Conservation (phyloP, 2,797 vertebrate genomes). For the Amphiprion clarkii region DNA sequence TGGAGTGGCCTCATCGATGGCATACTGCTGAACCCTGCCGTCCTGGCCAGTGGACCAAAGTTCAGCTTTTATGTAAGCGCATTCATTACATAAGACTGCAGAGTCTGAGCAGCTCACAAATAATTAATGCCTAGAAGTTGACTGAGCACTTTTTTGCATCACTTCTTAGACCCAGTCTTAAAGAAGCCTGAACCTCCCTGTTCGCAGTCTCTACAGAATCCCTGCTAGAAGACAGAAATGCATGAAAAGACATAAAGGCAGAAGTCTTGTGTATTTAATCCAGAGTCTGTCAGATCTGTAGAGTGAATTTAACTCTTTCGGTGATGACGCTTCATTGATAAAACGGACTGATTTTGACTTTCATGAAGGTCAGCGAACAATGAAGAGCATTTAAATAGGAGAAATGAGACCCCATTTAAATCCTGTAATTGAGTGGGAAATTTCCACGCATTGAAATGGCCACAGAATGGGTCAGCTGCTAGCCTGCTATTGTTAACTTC, state of each 20-base stretch:
- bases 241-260: conserved; percentile 3
- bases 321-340: not conserved
- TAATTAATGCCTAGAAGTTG: conserved; percentile 85
- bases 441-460: not conserved
- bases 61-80: conserved; percentile 88
- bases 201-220: conserved; percentile 30
- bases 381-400: not conserved
- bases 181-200: conserved; percentile 41
- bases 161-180: conserved; percentile 60
- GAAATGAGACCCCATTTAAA: not conserved
- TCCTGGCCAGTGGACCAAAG: conserved; percentile 85
- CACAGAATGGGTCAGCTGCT: not conserved
- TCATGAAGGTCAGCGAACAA: not conserved
- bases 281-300: conserved; percentile 1
- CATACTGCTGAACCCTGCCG: conserved; percentile 76
- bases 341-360: not conserved
- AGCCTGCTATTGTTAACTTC: not conserved
- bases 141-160: conserved; percentile 71
- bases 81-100: conserved; percentile 87
- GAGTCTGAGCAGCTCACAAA: conserved; percentile 86
- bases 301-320: not conserved
- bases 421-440: not conserved
- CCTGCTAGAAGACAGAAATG: conserved; percentile 24
- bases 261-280: conserved; percentile 6
- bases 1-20: conserved; percentile 73